Evolutionary conservation across 2,797 vertebrate genomes (phyloP).

Genomic region (Lutjanus argentimaculatus): DNA sequence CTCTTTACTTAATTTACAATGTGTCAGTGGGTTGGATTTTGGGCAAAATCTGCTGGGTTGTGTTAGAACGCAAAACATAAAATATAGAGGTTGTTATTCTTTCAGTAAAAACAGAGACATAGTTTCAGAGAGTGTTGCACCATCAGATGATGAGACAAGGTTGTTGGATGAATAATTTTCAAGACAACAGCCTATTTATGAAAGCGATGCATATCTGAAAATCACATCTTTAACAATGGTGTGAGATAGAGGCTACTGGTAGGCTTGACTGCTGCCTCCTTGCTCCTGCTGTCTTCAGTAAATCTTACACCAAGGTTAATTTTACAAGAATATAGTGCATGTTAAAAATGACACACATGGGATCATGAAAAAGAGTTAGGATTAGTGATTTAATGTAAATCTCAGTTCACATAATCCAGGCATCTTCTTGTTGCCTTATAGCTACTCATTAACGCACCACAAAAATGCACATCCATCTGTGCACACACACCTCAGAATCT

Average conservation of each 20-base stretch:
- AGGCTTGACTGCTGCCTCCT: background rate
- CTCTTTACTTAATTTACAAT: background rate
- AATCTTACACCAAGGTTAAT: background rate
- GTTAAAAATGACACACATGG: background rate
- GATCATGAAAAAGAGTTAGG: background rate
- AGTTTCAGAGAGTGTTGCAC: background rate
- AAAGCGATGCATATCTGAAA: background rate
- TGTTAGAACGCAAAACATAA: background rate
- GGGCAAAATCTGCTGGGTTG: conserved; percentile 4
- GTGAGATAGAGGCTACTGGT: background rate
- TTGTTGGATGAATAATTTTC: conserved; percentile 8
- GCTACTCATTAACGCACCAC: conserved; percentile 19
- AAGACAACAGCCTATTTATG: conserved; percentile 12
- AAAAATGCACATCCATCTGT: conserved; percentile 2
- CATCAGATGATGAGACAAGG: conserved; percentile 17
- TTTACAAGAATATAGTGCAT: background rate
- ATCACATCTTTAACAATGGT: background rate
- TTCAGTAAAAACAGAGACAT: background rate
- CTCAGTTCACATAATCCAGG: conserved; percentile 6
- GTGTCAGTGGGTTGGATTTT: conserved; percentile 3
- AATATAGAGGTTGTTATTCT: background rate
- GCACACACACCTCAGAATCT: background rate
- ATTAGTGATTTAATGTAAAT: conserved; percentile 22
- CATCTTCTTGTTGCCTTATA: background rate
- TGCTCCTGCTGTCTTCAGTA: conserved; percentile 6